phyloP scores from a whole-genome alignment of 2,888 invertebrate genomes.

The Masnerella sp. region DNA sequence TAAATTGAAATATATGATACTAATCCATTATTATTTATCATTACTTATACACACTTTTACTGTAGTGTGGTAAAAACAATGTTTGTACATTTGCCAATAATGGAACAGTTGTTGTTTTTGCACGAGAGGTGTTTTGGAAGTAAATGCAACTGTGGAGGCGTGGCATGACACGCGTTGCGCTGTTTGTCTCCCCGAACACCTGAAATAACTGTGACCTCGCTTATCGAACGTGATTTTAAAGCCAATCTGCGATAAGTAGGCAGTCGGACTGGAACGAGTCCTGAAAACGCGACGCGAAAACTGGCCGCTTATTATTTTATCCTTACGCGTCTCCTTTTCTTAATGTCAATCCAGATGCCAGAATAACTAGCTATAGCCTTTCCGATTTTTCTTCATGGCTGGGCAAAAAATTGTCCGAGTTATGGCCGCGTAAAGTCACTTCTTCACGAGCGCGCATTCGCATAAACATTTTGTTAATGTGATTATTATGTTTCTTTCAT shows the following conservation, averaged over 20 bases:
- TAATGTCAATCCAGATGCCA: slow-evolving; percentile 30
- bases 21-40: too few relatives aligned
- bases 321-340: slow-evolving; percentile 9
- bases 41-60: too few relatives aligned
- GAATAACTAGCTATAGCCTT: slow-evolving; percentile 15
- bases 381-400: slow-evolving; percentile 20
- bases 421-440: slow-evolving; percentile 19
- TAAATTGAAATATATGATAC: too few relatives aligned
- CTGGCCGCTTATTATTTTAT: slow-evolving; percentile 27
- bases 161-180: not conserved
- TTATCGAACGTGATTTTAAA: slow-evolving; percentile 36
- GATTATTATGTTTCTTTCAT: slow-evolving; percentile 37
- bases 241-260: slow-evolving; percentile 38
- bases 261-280: slow-evolving; percentile 32
- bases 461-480: slow-evolving; percentile 30
- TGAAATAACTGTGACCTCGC: slow-evolving; percentile 19
- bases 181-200: slow-evolving; percentile 16
- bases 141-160: slow-evolving; percentile 7
- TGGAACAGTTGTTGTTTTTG: too few relatives aligned
- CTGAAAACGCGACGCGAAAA: slow-evolving; percentile 14
- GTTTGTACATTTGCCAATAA: too few relatives aligned
- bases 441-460: slow-evolving; percentile 19
- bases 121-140: too few relatives aligned
- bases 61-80: too few relatives aligned
- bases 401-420: slow-evolving; percentile 18